A percentile compares a stretch with the other conserved stretches of the same genome.
phyloP scores from a whole-genome alignment of 2,113 vertebrate species.

The Serilophus lunatus region DNA sequence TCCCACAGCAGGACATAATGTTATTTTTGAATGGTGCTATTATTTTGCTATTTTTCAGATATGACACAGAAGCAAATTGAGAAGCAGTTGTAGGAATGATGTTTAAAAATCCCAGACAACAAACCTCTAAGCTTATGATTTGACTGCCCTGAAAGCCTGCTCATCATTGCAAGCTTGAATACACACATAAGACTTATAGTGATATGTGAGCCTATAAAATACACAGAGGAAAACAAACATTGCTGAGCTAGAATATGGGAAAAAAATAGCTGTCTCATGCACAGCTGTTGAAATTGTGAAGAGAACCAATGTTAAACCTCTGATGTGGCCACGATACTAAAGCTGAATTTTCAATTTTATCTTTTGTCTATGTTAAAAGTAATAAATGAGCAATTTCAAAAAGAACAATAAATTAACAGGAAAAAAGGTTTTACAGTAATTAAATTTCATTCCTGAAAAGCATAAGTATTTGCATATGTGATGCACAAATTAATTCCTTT shows the following conservation, averaged over 20 bases:
- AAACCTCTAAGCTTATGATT: neutral
- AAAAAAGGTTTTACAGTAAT: neutral
- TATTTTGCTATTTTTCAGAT: neutral
- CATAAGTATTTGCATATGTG: neutral
- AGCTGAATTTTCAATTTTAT: neutral
- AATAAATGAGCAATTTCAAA: neutral
- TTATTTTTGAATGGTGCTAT: neutral
- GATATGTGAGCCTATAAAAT: neutral
- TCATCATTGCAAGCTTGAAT: neutral
- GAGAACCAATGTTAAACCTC: neutral
- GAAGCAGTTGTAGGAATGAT: neutral
- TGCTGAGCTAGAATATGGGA: neutral
- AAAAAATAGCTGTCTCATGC: neutral
- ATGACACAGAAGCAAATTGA: neutral
- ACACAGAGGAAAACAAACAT: neutral
- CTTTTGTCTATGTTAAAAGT: neutral
- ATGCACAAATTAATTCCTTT: neutral
- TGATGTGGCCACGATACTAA: neutral
- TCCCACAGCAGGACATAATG: neutral
- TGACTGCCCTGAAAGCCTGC: neutral
- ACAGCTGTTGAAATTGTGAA: neutral
- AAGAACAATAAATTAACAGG: neutral
- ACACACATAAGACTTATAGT: neutral
- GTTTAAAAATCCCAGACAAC: neutral
- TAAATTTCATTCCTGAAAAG: neutral